Evolutionary conservation across 1,140 invertebrate genomes (phyloP).

Genomic region (Eupristina koningsbergeri): DNA sequence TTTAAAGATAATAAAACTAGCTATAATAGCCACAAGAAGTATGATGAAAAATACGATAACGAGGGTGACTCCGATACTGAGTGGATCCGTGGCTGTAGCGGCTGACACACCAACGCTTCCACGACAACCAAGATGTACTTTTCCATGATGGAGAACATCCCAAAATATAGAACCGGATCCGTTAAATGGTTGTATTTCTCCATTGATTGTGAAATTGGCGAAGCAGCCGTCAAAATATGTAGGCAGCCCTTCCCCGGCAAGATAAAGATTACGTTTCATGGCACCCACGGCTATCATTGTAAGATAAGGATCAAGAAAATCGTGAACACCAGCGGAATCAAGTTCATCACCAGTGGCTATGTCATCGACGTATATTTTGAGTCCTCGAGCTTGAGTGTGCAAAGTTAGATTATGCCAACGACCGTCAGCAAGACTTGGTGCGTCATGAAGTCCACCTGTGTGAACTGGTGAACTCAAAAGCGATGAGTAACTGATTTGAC

Average conservation of each 20-base stretch:
- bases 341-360: constrained; percentile 85
- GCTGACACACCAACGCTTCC: constrained; percentile 82
- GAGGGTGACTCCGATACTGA: constrained; percentile 91
- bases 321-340: constrained; percentile 87
- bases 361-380: constrained; percentile 82
- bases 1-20: constrained; percentile 91
- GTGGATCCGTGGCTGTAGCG: constrained; percentile 85
- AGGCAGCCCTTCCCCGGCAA: constrained; percentile 70
- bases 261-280: constrained; percentile 74
- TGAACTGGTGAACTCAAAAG: constrained; percentile 84
- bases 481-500: constrained; percentile 83
- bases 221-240: constrained; percentile 89
- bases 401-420: constrained; percentile 90
- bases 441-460: constrained; percentile 80
- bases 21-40: constrained; percentile 87
- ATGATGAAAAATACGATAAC: constrained; percentile 96
- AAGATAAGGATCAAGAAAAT: constrained; percentile 92
- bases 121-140: constrained; percentile 79
- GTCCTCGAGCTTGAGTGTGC: constrained; percentile 78
- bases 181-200: constrained; percentile 90
- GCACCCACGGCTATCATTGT: constrained; percentile 86
- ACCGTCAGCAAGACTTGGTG: constrained; percentile 81
- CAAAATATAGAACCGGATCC: constrained; percentile 87
- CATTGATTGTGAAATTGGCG: constrained; percentile 90
- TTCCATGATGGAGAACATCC: constrained; percentile 80